Evolutionary conservation across 2,888 invertebrate genomes (phyloP), one percentile per base, ranked within the genome.

Genomic region (Sarcophaga variegata): DNA sequence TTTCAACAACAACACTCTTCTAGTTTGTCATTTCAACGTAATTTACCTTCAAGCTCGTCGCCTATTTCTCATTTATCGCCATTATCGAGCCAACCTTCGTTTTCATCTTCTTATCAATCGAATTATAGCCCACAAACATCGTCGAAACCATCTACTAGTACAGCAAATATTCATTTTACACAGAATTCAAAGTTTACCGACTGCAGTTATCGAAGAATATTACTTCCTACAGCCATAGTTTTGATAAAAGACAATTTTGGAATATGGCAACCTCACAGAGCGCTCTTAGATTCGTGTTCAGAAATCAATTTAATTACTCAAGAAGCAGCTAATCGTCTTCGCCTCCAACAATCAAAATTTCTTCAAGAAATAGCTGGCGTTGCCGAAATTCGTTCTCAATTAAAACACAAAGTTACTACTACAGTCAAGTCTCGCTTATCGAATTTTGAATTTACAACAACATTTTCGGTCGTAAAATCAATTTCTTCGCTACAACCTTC

Each of bases 371-470:
- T 88, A 5, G 60, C 78, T 22, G 83, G 81, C 4, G 25, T 88
- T 62, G 64, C 17, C 45, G 60, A 88, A 8, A 71, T 86, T 67
- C 63, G 69, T 17, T 83, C 83, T 12, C 63, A 59, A 74, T 8
- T 88, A 2, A 76, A 70, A 27, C 37, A 72, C 67, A 49, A 25
- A 1, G 72, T 84, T 1, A 17, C 10, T 0, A 76, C 83, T 5
- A 81, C 81, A 11, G 45, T 85, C 3, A 66, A 8, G 37, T 37
- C 37, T 37, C 37, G 37, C 6, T 37, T 37, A 37, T 37, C 37
- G 37, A 37, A 37, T 37, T 88, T 88, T 64, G 67, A 83, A 47
- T 82, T 78, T 37, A 54, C 83, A 12, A 47, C 81, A 5, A 27
- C 10, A 3, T 85, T 86, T 66, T 25, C 47, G 6, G 71, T 88